Evolutionary conservation across 2,113 vertebrate species (phyloP).

Genomic region (Hemibates koningsi): DNA sequence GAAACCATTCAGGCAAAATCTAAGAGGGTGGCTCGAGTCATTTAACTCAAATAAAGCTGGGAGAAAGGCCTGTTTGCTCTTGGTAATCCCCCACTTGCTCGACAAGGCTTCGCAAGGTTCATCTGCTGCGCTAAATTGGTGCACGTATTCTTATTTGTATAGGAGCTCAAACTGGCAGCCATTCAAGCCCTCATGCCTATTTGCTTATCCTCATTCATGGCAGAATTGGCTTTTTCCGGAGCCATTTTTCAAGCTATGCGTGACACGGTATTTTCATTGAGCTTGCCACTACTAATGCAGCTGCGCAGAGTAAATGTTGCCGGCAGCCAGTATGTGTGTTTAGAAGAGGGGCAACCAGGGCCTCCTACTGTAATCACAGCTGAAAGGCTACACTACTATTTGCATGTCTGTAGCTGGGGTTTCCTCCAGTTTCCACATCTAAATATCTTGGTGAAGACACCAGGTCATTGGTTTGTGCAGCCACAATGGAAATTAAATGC

Average conservation of each 20-base stretch:
- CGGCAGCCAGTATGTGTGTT: conserved; percentile 17
- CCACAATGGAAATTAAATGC: conserved; percentile 23
- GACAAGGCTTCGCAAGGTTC: conserved; percentile 64
- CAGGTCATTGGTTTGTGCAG: background rate
- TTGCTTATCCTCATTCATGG: conserved; percentile 71
- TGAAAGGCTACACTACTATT: conserved; percentile 47
- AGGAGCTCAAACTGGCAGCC: conserved; percentile 65
- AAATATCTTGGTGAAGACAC: conserved; percentile 1
- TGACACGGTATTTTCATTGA: conserved; percentile 58
- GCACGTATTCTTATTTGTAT: conserved; percentile 68
- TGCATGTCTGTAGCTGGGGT: conserved; percentile 44
- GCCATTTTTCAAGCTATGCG: conserved; percentile 58
- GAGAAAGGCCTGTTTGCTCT: conserved; percentile 68
- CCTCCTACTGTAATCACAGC: conserved; percentile 40
- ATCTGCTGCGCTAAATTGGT: conserved; percentile 67
- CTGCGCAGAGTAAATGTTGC: conserved; percentile 36
- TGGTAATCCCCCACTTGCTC: conserved; percentile 69
- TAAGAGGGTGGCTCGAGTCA: conserved; percentile 63
- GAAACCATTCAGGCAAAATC: conserved; percentile 63
- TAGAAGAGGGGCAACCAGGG: conserved; percentile 13
- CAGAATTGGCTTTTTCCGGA: conserved; percentile 65
- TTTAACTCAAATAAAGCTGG: conserved; percentile 69
- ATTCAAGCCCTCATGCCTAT: conserved; percentile 70
- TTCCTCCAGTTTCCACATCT: conserved; percentile 27
- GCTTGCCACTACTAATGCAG: conserved; percentile 60